Evolutionary conservation across 1,140 invertebrate species (phyloP).

Genomic region (Magallana angulata): DNA sequence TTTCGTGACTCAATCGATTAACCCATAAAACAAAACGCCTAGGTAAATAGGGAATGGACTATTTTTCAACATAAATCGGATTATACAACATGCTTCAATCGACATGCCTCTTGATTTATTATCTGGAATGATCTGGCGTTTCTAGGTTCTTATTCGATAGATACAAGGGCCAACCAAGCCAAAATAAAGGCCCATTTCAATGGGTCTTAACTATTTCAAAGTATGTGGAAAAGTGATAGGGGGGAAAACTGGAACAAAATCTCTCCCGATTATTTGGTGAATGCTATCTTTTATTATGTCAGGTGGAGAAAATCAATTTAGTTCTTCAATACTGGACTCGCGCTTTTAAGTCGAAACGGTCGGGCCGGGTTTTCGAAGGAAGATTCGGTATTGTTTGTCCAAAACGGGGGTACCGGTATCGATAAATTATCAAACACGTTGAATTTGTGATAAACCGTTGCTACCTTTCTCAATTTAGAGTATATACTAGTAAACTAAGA

Average conservation of each 20-base stretch:
- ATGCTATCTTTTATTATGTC: conserved; percentile 8
- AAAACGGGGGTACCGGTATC: not conserved
- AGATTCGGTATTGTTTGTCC: not conserved
- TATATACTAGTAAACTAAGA: too few relatives aligned
- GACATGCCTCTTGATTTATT: conserved; percentile 14
- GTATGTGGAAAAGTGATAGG: not conserved
- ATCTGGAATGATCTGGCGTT: not conserved
- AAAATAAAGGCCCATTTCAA: not conserved
- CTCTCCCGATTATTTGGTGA: not conserved
- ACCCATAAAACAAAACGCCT: not conserved
- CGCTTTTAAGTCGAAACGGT: not conserved
- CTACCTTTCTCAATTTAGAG: too few relatives aligned
- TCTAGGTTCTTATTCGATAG: not conserved
- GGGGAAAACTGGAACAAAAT: not conserved
- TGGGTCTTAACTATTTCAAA: not conserved
- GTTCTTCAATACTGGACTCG: not conserved
- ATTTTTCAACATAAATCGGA: not conserved
- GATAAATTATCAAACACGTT: not conserved
- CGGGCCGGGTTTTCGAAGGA: not conserved
- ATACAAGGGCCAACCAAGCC: not conserved
- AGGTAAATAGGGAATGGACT: not conserved
- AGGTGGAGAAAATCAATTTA: not conserved
- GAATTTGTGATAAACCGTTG: not conserved
- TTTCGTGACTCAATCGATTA: too few relatives aligned
- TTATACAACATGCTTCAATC: conserved; percentile 5